These are phyloP conservation scores for Octodon degus DNA, from an alignment of 2,113 vertebrate species.

Conservation along the genomic window DNA sequence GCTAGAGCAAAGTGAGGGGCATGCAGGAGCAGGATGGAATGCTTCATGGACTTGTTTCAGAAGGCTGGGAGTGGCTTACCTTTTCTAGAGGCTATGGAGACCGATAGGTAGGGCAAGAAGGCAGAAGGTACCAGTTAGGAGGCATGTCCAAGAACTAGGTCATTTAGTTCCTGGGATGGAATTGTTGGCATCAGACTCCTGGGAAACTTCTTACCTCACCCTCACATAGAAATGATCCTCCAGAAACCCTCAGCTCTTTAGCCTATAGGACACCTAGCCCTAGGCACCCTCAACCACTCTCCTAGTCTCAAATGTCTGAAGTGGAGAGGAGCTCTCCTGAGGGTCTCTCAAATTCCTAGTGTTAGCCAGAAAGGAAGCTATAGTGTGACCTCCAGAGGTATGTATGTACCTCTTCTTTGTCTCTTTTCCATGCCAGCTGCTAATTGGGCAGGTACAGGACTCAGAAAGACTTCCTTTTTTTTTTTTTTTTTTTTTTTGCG, in stretches of 20 bases:
- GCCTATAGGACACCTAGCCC: not conserved
- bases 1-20: not conserved
- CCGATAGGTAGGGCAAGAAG: not conserved
- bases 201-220: not conserved
- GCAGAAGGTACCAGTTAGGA: not conserved
- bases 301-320: not conserved
- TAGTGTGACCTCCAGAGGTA: no score
- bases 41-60: not conserved
- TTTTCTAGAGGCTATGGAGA: not conserved
- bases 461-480: not conserved
- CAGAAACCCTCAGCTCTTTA: no score
- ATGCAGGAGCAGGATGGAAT: not conserved
- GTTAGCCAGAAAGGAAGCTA: not conserved
- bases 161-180: not conserved
- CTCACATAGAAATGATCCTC: not conserved
- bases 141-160: not conserved
- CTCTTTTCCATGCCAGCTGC: not conserved
- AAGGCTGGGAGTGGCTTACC: not conserved
- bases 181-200: not conserved
- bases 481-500: no score
- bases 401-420: not conserved
- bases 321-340: not conserved
- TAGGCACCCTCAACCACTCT: not conserved
- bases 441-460: not conserved
- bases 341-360: not conserved